Base-by-base conservation (phyloP, 1,140 invertebrate species). In the Hirudo medicinalis region DNA sequence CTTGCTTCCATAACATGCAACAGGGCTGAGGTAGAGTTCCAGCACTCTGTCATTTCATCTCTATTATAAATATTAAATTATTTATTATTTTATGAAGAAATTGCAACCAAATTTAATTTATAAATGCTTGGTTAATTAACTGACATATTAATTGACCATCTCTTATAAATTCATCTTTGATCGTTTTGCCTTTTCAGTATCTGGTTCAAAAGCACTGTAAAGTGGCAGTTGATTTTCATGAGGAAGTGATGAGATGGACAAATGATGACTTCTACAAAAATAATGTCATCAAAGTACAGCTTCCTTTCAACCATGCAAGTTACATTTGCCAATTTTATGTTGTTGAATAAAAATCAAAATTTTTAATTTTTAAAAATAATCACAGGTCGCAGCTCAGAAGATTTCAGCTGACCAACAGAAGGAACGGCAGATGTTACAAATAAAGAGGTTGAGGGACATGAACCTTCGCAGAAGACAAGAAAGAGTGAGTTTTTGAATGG, bases 1-100 rank as follows among this genome's bases (percentile, higher is more conserved):
- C 85, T 90, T 0, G 89, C 89, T 79, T 87, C 90, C 8, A 90
- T 96, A 71, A 92, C 91, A 5, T 86, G 89, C 75, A 91, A 88
- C 74, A 85, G 91, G 76, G 89, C 89, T 69, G 92, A 95, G 83
- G 88, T 88, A 81, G 57, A 49, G 8, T 32, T 13, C 4, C 57
- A 13, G 9, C 11, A 9, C 11, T 49, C 43, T 49, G 3, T 49
- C 43, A 49, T 49, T 49, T 49, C 43, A 17, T 20, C 36, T 72
- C 5, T 54, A 2, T 40, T 20, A 29, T 11, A 55, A 6, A 0
- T 69, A n/a, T 71, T 72, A 6, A 19, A n/a, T 36, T 36, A 36
- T 36, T 36, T 36, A 36, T 36, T 36, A 36, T 36, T 36, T 36
- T 36, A 36, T 36, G 6, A 63, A 63, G 9, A 1, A 63, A 22